Evolutionary conservation across 2,797 vertebrate genomes (phyloP).

Genomic region (Tympanoctomys barrerae): DNA sequence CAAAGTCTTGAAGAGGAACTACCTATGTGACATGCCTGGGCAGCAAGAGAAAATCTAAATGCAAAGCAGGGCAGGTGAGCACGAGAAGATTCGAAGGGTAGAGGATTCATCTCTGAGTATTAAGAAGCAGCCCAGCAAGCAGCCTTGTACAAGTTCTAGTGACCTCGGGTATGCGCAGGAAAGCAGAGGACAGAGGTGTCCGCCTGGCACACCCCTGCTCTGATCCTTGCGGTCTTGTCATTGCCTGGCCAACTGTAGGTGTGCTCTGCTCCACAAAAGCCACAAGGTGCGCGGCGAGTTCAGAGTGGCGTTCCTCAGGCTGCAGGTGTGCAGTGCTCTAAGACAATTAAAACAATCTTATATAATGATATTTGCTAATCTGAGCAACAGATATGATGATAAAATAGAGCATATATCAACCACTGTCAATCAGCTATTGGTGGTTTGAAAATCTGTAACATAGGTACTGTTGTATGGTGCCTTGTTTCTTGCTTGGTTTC

Average conservation of each 20-base stretch:
- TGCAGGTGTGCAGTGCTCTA: neutral
- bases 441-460: too few species aligned
- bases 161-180: neutral
- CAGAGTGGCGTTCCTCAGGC: neutral
- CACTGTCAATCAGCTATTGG: too few species aligned
- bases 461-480: too few species aligned
- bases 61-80: neutral
- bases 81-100: neutral
- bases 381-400: too few species aligned
- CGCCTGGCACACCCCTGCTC: neutral
- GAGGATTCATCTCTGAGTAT: neutral
- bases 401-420: too few species aligned
- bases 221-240: too few species aligned
- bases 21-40: neutral
- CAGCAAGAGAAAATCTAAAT: neutral
- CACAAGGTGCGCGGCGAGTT: rapidly evolving
- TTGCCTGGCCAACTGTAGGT: neutral
- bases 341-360: neutral
- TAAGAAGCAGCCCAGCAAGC: neutral
- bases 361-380: too few species aligned
- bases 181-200: neutral
- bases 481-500: too few species aligned
- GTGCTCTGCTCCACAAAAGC: neutral
- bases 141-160: neutral
- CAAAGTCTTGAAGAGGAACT: neutral